Conservation (phyloP, 2,113 vertebrate species). For the Prionailurus bengalensis region DNA sequence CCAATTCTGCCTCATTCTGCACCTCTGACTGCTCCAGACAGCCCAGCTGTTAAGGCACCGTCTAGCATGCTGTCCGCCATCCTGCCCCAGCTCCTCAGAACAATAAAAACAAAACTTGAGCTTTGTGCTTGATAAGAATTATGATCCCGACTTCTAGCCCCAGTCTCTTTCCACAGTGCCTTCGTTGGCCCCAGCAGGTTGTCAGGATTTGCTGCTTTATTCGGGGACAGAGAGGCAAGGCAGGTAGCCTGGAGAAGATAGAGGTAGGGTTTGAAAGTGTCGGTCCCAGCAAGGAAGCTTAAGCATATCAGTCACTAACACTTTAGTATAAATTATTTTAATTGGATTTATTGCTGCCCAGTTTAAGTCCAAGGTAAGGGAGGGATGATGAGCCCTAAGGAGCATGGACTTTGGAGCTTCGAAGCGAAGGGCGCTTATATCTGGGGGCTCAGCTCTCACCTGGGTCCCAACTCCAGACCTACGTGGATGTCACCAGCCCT, state of each 20-base stretch:
- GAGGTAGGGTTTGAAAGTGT: not conserved
- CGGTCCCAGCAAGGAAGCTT: not conserved
- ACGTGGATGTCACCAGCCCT: not conserved
- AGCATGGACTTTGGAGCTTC: not conserved
- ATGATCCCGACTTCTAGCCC: not conserved
- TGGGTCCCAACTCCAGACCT: not conserved
- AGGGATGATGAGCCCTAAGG: rapidly evolving
- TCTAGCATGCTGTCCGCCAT: not conserved
- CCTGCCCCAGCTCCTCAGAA: not conserved
- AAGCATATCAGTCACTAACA: not conserved
- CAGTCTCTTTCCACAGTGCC: not conserved
- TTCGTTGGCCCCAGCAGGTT: not conserved
- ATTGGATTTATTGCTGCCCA: not conserved
- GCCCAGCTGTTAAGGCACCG: not conserved
- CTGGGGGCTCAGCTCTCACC: not conserved
- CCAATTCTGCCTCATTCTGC: not conserved
- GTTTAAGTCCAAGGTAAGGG: not conserved
- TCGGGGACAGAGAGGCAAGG: not conserved
- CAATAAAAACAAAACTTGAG: not conserved
- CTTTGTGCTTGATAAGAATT: not conserved
- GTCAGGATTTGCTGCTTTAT: not conserved
- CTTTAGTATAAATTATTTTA: not conserved
- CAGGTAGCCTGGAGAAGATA: not conserved
- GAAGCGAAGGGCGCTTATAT: rapidly evolving
- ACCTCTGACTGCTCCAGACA: not conserved